Evolutionary conservation across 1,140 invertebrate genomes (phyloP), one percentile per base, ranked within the genome.

Genomic region (Drosophila pachea): DNA sequence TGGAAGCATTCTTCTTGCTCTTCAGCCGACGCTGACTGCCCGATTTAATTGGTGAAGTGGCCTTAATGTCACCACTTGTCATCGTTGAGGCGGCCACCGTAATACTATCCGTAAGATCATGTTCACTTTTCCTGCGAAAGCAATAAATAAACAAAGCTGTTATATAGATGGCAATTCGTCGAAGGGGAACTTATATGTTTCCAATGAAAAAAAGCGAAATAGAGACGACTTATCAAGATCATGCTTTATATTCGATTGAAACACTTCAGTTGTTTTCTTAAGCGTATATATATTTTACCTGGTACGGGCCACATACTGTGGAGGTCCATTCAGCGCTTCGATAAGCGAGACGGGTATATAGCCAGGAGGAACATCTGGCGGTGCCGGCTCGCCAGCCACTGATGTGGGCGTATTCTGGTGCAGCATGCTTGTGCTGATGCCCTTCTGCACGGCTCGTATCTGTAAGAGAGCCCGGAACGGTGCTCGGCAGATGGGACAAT

Each of bases 401-500:
- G 78, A 83, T 0, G 83, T 78, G 7, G 92, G 91, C 33, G 91
- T 90, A 74, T 90, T 92, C 14, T 92, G 74, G 76, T 90, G 75
- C 74, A 89, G 66, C 71, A 90, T 40, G 78, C 89, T 84, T 63
- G 88, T 81, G 55, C 91, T 90, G 32, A 91, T 90, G 45, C 94
- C 92, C 88, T 97, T 97, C 88, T 97, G 95, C 66, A 99, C 92
- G 29, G 98, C 97, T 74, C 97, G 92, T 52, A 99, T 98, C 91
- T 99, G 98, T 16, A 99, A 91, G 29, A 99, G 92, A 2, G 98
- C 98, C 72, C 98, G 91, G 89, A 99, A 99, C 5, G 98, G 98
- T 8, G 97, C 96, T 67, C 98, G 92, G 88, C 98, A 99, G 73
- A 99, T 99, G 4, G 98, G 98, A 89, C 98, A 99, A 90, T 99